These are phyloP conservation scores for Neosalanx taihuensis DNA, from an alignment of 2,797 vertebrate species.

Conservation along the genomic window DNA sequence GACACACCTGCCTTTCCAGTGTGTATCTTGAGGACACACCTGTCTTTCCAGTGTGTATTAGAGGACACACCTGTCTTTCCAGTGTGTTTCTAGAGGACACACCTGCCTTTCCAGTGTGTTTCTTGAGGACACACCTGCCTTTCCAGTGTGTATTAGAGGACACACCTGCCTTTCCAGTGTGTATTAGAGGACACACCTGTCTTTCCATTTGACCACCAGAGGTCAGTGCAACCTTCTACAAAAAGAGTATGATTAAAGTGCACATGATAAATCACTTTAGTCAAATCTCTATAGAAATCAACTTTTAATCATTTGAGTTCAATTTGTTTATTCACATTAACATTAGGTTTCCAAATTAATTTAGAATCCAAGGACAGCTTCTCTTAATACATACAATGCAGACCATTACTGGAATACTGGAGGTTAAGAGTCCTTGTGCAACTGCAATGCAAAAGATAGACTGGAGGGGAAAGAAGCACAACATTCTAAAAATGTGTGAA, in stretches of 20 bases:
- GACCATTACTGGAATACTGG: conserved; percentile 43
- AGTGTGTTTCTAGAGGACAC: too few species aligned
- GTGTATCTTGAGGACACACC: too few species aligned
- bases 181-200: too few species aligned
- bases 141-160: too few species aligned
- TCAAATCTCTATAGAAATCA: conserved; percentile 58
- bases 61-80: too few species aligned
- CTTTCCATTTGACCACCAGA: conserved; percentile 39
- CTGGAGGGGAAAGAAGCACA: conserved; percentile 49
- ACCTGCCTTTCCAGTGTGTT: too few species aligned
- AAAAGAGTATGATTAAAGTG: not conserved
- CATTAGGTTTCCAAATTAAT: conserved; percentile 1
- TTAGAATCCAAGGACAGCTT: conserved; percentile 33
- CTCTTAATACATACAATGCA: conserved; percentile 45
- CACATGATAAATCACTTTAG: not conserved
- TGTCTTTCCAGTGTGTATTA: too few species aligned
- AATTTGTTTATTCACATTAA: conserved; percentile 1
- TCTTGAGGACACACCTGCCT: too few species aligned
- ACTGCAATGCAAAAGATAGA: conserved; percentile 41
- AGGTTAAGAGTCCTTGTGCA: conserved; percentile 26
- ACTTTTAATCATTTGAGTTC: conserved; percentile 15
- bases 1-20: too few species aligned
- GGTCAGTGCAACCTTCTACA: conserved; percentile 20
- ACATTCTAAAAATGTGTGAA: conserved; percentile 13
- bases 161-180: too few species aligned